Conservation (phyloP, 2,797 vertebrate species). For the Gephyroberyx darwinii region DNA sequence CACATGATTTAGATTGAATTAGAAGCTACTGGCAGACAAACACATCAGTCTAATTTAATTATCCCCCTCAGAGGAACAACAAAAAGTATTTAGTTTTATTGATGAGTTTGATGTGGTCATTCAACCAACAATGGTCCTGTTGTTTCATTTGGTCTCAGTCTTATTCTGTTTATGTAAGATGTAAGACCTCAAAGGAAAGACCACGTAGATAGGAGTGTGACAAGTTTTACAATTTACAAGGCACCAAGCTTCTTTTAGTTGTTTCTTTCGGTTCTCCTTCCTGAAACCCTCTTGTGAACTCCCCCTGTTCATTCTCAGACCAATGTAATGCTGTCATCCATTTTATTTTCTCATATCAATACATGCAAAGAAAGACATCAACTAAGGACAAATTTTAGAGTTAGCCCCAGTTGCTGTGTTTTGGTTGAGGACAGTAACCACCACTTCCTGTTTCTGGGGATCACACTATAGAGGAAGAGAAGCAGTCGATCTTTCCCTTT, state of each 20-base stretch:
- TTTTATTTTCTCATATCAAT: not conserved
- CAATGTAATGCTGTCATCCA: no score
- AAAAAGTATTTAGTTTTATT: not conserved
- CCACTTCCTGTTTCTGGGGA: constrained; percentile 56
- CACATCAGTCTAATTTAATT: not conserved
- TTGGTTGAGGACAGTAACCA: constrained; percentile 6
- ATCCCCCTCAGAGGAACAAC: constrained; percentile 10
- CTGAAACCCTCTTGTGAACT: no score
- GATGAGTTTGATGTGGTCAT: not conserved
- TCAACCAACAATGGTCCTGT: constrained; percentile 1
- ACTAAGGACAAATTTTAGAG: not conserved
- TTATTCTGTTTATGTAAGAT: not conserved
- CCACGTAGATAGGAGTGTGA: no score
- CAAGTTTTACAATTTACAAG: no score
- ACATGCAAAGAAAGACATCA: not conserved
- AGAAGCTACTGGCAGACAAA: constrained; percentile 26
- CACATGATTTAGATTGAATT: constrained; percentile 11
- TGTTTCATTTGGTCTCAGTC: not conserved
- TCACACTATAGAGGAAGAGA: constrained; percentile 51
- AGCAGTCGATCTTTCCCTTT: constrained; percentile 66
- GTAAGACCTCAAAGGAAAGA: no score
- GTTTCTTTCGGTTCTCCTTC: no score
- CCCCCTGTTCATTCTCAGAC: no score
- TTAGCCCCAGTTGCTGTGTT: not conserved
- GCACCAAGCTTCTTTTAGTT: no score